A percentile compares a stretch with the other conserved stretches of the same genome.
Conservation (phyloP, 2,797 vertebrate genomes). For the Gouania willdenowi region DNA sequence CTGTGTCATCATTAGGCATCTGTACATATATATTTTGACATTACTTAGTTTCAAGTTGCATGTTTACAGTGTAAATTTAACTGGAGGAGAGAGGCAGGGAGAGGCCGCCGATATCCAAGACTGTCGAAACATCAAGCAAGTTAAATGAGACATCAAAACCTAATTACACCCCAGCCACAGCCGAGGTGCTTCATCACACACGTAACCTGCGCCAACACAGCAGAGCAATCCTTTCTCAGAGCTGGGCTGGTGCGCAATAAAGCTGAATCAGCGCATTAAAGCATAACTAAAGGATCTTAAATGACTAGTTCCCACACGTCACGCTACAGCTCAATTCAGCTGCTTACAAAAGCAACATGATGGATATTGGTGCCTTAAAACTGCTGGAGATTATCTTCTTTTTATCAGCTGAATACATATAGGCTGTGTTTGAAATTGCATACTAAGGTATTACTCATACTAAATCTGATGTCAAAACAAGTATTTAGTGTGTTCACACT, state of each 20-base stretch:
- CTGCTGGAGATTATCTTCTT: no score
- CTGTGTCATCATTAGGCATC: no score
- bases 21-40: no score
- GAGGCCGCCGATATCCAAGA: constrained; percentile 24
- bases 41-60: no score
- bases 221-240: constrained; percentile 34
- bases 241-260: not conserved
- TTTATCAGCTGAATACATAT: no score
- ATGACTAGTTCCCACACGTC: constrained; percentile 45
- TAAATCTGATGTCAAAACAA: no score
- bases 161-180: constrained; percentile 39
- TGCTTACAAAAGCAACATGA: constrained; percentile 40
- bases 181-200: constrained; percentile 25
- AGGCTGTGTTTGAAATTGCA: no score
- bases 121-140: constrained; percentile 28
- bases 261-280: constrained; percentile 55
- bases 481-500: no score
- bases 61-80: no score
- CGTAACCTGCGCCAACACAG: constrained; percentile 30
- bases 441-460: no score
- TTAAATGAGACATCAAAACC: constrained; percentile 58
- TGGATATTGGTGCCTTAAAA: no score
- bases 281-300: constrained; percentile 26
- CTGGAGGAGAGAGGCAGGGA: constrained; percentile 12
- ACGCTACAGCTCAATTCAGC: constrained; percentile 16